A percentile compares a stretch with the other conserved stretches of the same genome.
Conservation (phyloP, 2,113 vertebrate species). For the Meles meles region DNA sequence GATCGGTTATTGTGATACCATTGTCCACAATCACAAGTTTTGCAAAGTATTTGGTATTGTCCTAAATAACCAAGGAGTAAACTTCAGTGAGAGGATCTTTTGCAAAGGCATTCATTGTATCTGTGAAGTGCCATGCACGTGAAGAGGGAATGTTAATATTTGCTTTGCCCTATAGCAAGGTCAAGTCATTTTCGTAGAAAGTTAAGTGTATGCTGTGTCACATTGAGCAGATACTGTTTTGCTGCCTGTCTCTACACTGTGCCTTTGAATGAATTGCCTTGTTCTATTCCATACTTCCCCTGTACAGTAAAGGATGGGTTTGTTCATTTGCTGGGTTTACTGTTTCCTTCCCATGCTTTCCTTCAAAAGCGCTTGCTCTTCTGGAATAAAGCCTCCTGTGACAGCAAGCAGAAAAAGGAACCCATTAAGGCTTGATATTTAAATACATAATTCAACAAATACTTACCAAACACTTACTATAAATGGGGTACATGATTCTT, state of each 20-base stretch:
- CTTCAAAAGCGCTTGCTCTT: background rate
- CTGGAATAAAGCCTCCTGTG: background rate
- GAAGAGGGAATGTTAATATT: constrained; percentile 19
- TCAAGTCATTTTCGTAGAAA: constrained; percentile 47
- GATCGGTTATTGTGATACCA: background rate
- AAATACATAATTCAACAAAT: background rate
- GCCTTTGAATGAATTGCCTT: constrained; percentile 31
- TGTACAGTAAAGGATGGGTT: background rate
- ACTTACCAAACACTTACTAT: background rate
- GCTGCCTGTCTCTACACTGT: background rate
- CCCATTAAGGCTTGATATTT: background rate
- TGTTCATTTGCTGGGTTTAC: constrained; percentile 18
- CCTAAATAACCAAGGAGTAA: background rate
- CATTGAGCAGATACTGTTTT: constrained; percentile 1
- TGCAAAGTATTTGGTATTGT: constrained; percentile 14
- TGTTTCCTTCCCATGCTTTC: constrained; percentile 14
- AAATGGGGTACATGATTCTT: constrained; percentile 22
- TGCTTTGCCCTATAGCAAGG: constrained; percentile 22
- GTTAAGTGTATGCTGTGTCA: constrained; percentile 22
- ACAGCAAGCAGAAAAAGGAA: constrained; percentile 13
- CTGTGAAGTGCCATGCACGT: background rate
- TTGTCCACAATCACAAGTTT: background rate
- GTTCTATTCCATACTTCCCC: background rate
- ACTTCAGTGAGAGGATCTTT: background rate
- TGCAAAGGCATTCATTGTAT: background rate